Base-by-base conservation (phyloP, 2,797 vertebrate genomes). In the Garrulus glandarius region DNA sequence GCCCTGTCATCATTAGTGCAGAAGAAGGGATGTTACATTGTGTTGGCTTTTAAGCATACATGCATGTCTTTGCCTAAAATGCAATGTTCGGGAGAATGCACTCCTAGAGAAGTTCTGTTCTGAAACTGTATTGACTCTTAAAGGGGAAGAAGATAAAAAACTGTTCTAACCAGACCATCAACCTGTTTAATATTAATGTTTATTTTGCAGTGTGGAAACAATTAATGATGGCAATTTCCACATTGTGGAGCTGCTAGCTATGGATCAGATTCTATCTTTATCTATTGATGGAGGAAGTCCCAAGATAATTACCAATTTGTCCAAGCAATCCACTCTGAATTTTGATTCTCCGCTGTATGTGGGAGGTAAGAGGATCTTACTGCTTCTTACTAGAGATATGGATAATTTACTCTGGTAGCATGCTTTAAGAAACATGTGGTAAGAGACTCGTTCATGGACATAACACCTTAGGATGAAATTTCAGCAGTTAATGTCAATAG, bases 151-250 rank as follows among this genome's bases (percentile, higher is more conserved):
- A 23, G 5, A 30, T 37, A 27, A 87, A 88, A 87, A 93, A 6
- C 5, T n/a, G 5, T 86, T 93, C 24, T 81, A 85, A 87, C 29
- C 18, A 79, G 21, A 50, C 24, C 36, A 41, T 67, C 14, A 64
- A 64, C 37, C 41, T 83, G 50, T 86, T 92, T 60, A 92, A 59
- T 78, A 43, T 76, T 87, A 34, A 64, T 87, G 44, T 88, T 96
- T 93, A 29, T 93, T 37, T 97, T 97, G 44, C 94, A 99, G 99
- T 23, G 99, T 99, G 96, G 99, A 99, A 98, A 99, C 99, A 4
- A 99, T 99, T 97, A 99, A 99, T 77, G 99, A 99, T 93, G 99
- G 99, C 15, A 99, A 98, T 93, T 99, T 99, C 95, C 99, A 99
- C 71, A 98, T 98, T 22, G 99, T 99, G 97, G 99, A 99, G 96